Evolutionary conservation across 2,888 invertebrate species (phyloP).

Genomic region (Aporophyla nigra): DNA sequence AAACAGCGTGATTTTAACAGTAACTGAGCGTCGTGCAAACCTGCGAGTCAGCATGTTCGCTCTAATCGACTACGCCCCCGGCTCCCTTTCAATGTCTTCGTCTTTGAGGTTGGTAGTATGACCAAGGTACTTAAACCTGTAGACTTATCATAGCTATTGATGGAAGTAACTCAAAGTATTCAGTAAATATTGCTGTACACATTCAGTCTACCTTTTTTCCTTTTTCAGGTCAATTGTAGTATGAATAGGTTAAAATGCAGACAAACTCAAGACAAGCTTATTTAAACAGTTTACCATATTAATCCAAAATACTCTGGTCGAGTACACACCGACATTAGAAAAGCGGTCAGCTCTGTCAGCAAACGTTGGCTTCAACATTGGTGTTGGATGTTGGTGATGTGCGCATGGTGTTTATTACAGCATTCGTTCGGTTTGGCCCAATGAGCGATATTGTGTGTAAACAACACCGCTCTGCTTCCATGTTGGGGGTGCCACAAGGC

Average conservation of each 20-base stretch:
- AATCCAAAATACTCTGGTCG: neutral
- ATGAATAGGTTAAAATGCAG: neutral
- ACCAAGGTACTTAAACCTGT: too few relatives aligned
- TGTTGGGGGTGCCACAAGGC: conserved; percentile 64
- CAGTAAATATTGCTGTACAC: too few relatives aligned
- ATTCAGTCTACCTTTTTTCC: too few relatives aligned
- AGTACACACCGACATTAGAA: conserved; percentile 17
- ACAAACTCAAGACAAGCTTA: neutral
- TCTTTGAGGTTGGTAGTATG: too few relatives aligned
- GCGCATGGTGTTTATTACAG: conserved; percentile 76
- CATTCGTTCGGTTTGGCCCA: conserved; percentile 81
- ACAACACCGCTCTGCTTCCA: conserved; percentile 78
- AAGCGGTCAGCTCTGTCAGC: conserved; percentile 14
- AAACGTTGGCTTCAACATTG: conserved; percentile 60
- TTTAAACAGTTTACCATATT: neutral
- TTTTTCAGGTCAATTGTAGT: too few relatives aligned
- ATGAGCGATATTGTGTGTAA: conserved; percentile 88
- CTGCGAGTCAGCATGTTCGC: too few relatives aligned
- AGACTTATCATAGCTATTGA: too few relatives aligned
- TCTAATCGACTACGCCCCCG: too few relatives aligned
- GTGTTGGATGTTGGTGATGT: conserved; percentile 50
- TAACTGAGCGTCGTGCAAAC: too few relatives aligned
- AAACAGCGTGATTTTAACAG: too few relatives aligned
- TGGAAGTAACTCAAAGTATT: too few relatives aligned
- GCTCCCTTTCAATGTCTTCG: too few relatives aligned